Conservation (phyloP, 2,797 vertebrate genomes). For the Garrulus glandarius region DNA sequence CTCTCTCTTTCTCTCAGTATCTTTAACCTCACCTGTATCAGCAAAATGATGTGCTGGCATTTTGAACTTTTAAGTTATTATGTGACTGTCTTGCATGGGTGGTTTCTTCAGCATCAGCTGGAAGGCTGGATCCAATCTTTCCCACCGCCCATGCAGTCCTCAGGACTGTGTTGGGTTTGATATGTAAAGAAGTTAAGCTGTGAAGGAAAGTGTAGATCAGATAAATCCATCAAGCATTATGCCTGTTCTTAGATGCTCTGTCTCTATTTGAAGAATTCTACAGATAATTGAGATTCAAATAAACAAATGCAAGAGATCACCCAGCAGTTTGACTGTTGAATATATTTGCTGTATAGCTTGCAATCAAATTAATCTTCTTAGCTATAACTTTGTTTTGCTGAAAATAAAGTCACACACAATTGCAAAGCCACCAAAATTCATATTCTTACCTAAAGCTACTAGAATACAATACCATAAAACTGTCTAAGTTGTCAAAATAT, state of each 20-base stretch:
- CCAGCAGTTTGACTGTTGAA: neutral
- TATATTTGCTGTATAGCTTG: fast-evolving
- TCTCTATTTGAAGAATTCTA: neutral
- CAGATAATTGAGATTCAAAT: neutral
- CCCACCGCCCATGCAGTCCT: neutral
- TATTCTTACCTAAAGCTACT: neutral
- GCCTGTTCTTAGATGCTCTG: neutral
- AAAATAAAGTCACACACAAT: neutral
- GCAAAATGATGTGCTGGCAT: neutral
- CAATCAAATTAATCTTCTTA: neutral
- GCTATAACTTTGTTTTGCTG: neutral
- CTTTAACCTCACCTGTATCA: neutral
- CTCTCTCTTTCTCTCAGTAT: neutral
- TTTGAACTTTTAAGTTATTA: neutral
- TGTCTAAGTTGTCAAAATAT: neutral
- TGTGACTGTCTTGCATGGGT: neutral
- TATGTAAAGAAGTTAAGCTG: neutral
- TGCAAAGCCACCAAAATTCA: neutral
- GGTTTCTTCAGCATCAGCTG: neutral
- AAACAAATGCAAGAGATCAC: neutral
- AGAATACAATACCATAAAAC: neutral
- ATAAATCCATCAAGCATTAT: neutral
- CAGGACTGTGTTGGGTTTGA: neutral
- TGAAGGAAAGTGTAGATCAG: neutral
- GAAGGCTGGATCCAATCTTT: neutral